These are phyloP conservation scores for Athripsodes cinereus DNA, from an alignment of 2,888 invertebrate species.

Conservation along the genomic window DNA sequence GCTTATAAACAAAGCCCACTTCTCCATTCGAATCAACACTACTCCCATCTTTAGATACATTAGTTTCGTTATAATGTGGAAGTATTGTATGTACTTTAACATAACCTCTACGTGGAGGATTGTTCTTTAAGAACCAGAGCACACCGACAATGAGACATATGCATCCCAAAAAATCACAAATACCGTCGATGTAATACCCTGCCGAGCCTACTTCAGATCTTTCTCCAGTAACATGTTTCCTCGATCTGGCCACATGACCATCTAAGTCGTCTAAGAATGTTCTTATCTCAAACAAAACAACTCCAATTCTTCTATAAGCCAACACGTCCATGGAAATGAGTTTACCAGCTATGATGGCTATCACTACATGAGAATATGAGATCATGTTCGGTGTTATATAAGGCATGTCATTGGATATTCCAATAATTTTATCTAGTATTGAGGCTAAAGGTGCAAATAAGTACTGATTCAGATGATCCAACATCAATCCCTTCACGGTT, in stretches of 20 bases:
- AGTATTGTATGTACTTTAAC: slow-evolving; percentile 57
- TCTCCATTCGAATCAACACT: slow-evolving; percentile 36
- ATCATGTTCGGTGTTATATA: slow-evolving; percentile 79
- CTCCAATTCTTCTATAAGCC: slow-evolving; percentile 63
- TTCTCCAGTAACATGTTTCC: slow-evolving; percentile 70
- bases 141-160: slow-evolving; percentile 65
- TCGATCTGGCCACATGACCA: slow-evolving; percentile 76
- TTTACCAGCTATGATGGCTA: slow-evolving; percentile 70
- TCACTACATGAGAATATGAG: slow-evolving; percentile 70
- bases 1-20: slow-evolving; percentile 57
- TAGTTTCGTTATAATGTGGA: slow-evolving; percentile 44
- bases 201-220: slow-evolving; percentile 72
- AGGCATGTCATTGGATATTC: slow-evolving; percentile 52
- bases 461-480: slow-evolving; percentile 81
- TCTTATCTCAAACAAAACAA: slow-evolving; percentile 71
- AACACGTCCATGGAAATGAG: slow-evolving; percentile 68
- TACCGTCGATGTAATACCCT: slow-evolving; percentile 78
- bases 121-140: slow-evolving; percentile 61
- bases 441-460: slow-evolving; percentile 75
- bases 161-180: slow-evolving; percentile 75
- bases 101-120: slow-evolving; percentile 68
- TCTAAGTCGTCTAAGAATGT: slow-evolving; percentile 83
- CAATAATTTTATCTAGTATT: slow-evolving; percentile 59
- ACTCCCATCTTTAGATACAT: slow-evolving; percentile 39
- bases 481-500: slow-evolving; percentile 75